Base-by-base conservation (phyloP, 2,113 vertebrate species). In the Callionymus lyra region DNA sequence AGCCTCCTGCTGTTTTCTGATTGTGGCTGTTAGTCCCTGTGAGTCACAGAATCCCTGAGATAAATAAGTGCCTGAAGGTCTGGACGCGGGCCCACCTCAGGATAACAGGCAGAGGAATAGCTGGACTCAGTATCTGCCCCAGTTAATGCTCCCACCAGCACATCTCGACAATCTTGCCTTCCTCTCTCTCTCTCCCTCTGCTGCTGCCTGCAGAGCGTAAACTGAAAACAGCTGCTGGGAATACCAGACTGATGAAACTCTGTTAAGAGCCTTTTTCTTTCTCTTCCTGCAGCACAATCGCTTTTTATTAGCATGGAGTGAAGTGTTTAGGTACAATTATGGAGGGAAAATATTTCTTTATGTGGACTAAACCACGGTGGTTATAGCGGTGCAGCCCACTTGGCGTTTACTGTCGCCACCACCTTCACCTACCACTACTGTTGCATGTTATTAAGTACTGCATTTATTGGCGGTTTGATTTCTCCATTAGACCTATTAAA, bases 211-310 rank as follows among this genome's bases (percentile, higher is more conserved):
- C 68, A 74, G 69, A 63, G 76, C 81, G 72, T 81, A 84, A 87
- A 87, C 81, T 82, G 66, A 84, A 87, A 87, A 84, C 86, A 87
- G 84, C 84, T 87, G 86, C 77, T 80, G 74, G 68, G 79, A 86
- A 86, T 87, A 84, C 86, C 84, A 87, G 84, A 86, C 81, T 80
- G 84, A 86, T 86, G 84, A 87, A 86, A 78, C 72, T 74, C 77
- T 81, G 77, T 76, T 82, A 80, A 68, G 63, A 72, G 63, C 38
- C 12, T 70, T 68, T n/a, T 67, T 61, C 57, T 53, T 65, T 64
- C 57, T 70, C 56, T 65, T 75, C 70, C 66, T 70, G 58, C 72
- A 57, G 72, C 68, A 84, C 82, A 83, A 83, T 84, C 82, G 65
- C 44, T 75, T 84, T 87, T 87, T 86, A 87, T 84, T 83, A 85